Base-by-base conservation (phyloP, 2,113 vertebrate species). In the Labeo rohita region DNA sequence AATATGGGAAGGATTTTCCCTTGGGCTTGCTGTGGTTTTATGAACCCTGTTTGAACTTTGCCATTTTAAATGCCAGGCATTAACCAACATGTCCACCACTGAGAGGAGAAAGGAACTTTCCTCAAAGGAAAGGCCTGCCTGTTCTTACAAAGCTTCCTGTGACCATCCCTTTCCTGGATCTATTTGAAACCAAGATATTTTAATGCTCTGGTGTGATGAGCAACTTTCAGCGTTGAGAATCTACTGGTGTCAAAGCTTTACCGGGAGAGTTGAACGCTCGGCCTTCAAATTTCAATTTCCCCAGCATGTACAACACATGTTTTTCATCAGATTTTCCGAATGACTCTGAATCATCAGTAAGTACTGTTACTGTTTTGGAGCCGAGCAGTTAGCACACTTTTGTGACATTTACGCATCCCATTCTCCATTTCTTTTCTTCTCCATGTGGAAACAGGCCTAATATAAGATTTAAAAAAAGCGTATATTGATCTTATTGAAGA, bases 11-110 rank as follows among this genome's bases (percentile, higher is more conserved):
- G 39, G 43, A 34, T 68, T 78, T 65, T 79, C 74, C 59, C 11
- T 43, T 47, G 78, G 50, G 56, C 28, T 65, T 74, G 15, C 43
- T 39, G 28, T 23, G 72, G 45, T 85, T 84, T 80, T 68, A 56
- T 87, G 83, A 90, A 88, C 87, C 80, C 61, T 79, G 21, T 70
- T 81, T 85, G 59, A 87, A 87, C 85, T 77, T 84, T 84, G 80
- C 50, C 85, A 80, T 90, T 85, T 87, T 6, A 82, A 84, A 81
- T 54, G 74, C 34, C 34, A 85, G 79, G 66, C 47, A 43, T 70
- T 70, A 61, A 36, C 83, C 77, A 70, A 63, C 81, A 65, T 79
- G 76, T 47, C 23, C 52, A 66, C 54, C 21, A 74, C 70, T 72
- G 80, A 88, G 68, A 87, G 15, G 18, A 43, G 61, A 70, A 21